These are phyloP conservation scores for Erythrocercus mccallii DNA, from an alignment of 2,113 vertebrate genomes.

Conservation along the genomic window DNA sequence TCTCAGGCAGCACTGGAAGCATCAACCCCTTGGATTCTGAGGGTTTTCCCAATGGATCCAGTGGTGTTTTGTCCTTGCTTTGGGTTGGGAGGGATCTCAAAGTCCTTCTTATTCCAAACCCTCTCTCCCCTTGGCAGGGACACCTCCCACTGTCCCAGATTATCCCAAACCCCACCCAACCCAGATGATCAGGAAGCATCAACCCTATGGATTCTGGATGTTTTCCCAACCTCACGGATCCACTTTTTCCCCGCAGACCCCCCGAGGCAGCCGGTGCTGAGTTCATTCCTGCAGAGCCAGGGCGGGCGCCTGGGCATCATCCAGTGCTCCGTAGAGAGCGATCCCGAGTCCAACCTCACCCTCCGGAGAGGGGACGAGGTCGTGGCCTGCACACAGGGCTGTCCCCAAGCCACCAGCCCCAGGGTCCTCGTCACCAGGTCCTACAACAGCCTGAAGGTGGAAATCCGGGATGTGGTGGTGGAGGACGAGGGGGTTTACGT, in stretches of 20 bases:
- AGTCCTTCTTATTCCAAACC: too few relatives aligned
- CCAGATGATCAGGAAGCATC: background rate
- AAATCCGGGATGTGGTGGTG: slow-evolving; percentile 39
- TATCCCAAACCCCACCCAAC: too few relatives aligned
- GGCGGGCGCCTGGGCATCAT: slow-evolving; percentile 45
- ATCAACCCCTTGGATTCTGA: background rate
- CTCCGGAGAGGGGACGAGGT: background rate
- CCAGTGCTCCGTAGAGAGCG: slow-evolving; percentile 64
- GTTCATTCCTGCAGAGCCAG: slow-evolving; percentile 57
- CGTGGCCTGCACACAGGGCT: slow-evolving; percentile 3
- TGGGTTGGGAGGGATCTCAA: background rate
- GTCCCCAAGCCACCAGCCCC: background rate
- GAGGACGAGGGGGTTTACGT: slow-evolving; percentile 68
- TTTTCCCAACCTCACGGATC: rapidly evolving
- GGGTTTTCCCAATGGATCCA: background rate
- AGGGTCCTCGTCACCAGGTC: background rate
- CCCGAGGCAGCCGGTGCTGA: slow-evolving; percentile 49
- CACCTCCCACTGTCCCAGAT: too few relatives aligned
- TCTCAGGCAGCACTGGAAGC: background rate
- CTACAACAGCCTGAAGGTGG: slow-evolving; percentile 62
- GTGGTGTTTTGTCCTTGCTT: background rate
- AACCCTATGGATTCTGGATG: background rate
- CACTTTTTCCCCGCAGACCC: background rate
- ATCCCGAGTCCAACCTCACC: slow-evolving; percentile 63
- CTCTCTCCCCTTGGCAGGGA: too few relatives aligned